Evolutionary conservation across 2,888 invertebrate genomes (phyloP), one percentile per base, ranked within the genome.

Genomic region (Parthenolecanium corni): DNA sequence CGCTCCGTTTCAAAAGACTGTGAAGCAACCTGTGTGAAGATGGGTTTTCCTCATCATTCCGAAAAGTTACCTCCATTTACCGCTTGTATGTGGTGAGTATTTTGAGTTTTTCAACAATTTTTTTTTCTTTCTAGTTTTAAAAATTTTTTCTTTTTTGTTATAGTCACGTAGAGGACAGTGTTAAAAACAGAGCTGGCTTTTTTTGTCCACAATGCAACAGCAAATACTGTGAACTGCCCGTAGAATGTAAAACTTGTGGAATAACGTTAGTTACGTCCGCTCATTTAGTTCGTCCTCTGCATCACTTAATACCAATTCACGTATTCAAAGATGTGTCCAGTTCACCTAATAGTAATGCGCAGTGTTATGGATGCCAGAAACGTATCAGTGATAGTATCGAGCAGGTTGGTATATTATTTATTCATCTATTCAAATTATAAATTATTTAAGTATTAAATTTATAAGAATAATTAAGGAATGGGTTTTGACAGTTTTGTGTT

Each of bases 161-260:
- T 74, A 89, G 91, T 71, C 93, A 93, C 72, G 78, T 92, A 52
- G 68, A 67, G n/a, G 66, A 67, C 21, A 69, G 80, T 63, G 85
- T 84, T 70, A 76, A 85, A 52, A 82, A 80, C 56, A 83, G 85
- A 21, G 84, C 84, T 12, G 90, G 90, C 1, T 90, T 89, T 72
- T 81, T 88, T 70, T 92, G 91, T 70, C 91, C 92, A n/a, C 67
- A 97, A 74, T 98, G 98, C 75, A 85, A 87, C 70, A 90, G 92
- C 75, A 94, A 96, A 77, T 97, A 97, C 76, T 98, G 98, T 75
- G 93, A 96, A 73, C 78, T 99, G 70, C 98, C 98, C 0, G 91
- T 93, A 2, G 96, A 98, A 76, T 98, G 98, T 73, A 82, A 89
- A 71, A 86, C 91, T 11, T 98, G 98, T 75, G 92, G 92, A 0